Evolutionary conservation across 2,797 vertebrate species (phyloP), one percentile per base, ranked within the genome.

Genomic region (Gymnopithys bicolor): DNA sequence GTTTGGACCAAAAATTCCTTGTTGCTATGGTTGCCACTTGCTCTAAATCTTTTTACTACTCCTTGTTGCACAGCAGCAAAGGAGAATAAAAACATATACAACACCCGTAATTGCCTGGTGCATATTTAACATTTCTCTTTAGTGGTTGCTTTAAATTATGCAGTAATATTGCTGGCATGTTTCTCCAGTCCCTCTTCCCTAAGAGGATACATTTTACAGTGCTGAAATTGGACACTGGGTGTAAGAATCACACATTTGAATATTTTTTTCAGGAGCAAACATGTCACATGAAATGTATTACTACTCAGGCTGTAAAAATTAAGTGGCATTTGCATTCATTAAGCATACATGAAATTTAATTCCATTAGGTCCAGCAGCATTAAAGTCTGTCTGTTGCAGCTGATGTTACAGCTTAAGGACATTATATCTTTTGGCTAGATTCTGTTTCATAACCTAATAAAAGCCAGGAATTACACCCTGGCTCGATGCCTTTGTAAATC

Each of bases 261-360:
- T 84, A 62, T 49, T 90, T 95, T 95, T 91, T 90, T 78, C 91
- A 83, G 86, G 59, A 89, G 82, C 45, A 85, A 75, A 83, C 21
- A 6, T 71, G 87, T 96, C 90, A 90, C 93, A 89, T 2, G 41
- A 75, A 93, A 92, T 60, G 80, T 83, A 95, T 94, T 96, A 83
- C 37, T 55, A 87, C 87, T 90, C 71, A 66, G 92, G 92, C 90
- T 94, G 79, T 93, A 95, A 97, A 96, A 98, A 95, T 92, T 95
- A 96, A 95, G 77, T 55, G 33, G 28, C 67, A 81, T 87, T 95
- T 94, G 89, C 48, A 87, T 95, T 97, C 96, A 95, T 97, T 97
- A 97, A 76, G 89, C 71, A 86, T 86, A 88, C 58, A 95, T 83
- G 80, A 93, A 93, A 95, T 75, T 68, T 94, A 94, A 95, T 96